phyloP scores from a whole-genome alignment of 1,140 invertebrate genomes.

The Camponotus pennsylvanicus region DNA sequence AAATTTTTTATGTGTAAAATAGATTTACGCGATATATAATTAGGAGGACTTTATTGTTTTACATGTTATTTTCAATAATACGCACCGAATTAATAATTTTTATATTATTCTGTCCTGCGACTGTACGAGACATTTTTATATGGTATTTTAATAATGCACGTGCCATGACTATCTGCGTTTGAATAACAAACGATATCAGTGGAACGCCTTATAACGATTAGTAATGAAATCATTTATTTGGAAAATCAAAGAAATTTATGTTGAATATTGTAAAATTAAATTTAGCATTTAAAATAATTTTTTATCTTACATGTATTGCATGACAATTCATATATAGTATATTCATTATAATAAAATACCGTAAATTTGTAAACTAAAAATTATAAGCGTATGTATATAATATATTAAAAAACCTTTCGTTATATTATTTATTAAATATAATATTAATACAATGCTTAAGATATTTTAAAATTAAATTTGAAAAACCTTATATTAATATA shows the following conservation, averaged over 20 bases:
- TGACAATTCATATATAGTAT: neutral
- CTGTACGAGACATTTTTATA: conserved; percentile 54
- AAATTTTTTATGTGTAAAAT: conserved; percentile 33
- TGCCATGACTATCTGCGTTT: conserved; percentile 41
- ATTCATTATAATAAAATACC: too few species aligned
- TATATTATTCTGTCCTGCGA: conserved; percentile 45
- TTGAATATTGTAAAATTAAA: conserved; percentile 13
- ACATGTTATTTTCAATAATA: conserved; percentile 59
- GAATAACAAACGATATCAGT: conserved; percentile 50
- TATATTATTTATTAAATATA: too few species aligned
- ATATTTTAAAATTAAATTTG: too few species aligned
- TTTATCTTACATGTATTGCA: conserved; percentile 1
- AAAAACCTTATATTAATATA: neutral
- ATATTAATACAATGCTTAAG: too few species aligned
- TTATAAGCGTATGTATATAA: too few species aligned
- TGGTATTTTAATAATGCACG: conserved; percentile 48
- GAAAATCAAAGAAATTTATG: conserved; percentile 41
- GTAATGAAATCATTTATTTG: conserved; percentile 37
- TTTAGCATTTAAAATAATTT: conserved; percentile 29
- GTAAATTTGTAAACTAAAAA: too few species aligned
- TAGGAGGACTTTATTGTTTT: conserved; percentile 40
- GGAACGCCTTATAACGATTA: conserved; percentile 51
- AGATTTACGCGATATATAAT: conserved; percentile 40
- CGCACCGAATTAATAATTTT: conserved; percentile 46
- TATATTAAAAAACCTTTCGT: too few species aligned